Base-by-base conservation (phyloP, 2,797 vertebrate species). In the Craterocephalus amniculus region DNA sequence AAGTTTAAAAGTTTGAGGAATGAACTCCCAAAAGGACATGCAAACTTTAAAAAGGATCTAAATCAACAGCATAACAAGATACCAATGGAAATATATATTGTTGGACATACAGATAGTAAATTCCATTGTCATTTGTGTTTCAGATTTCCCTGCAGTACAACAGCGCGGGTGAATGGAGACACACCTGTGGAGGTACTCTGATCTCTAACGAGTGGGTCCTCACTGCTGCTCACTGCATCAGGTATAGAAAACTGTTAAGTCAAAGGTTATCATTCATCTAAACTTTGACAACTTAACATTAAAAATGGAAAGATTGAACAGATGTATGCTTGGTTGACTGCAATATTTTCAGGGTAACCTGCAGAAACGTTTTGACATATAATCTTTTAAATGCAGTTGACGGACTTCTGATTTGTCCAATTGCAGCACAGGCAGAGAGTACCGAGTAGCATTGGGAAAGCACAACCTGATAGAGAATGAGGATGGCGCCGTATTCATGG, bases 131-230 rank as follows among this genome's bases (percentile, higher is more conserved):
- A 0, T 58, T 43, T 34, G 0, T 69, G 20, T 81, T 81, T 63
- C 70, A 98, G 96, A 93, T 92, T 72, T 98, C 96, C 63, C 94
- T 96, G 66, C 96, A 97, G 63, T 95, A 94, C 84, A 63, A 10
- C 11, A 90, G 58, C 1, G 9, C 57, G 0, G 92, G 91, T 0
- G 52, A 48, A 4, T 97, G 96, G 96, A 20, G 0, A 22, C 96
- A 97, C 88, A 96, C 94, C 69, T 98, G 96, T 0, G 95, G 96
- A 63, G 96, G 95, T 8, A 94, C 91, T 40, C 93, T 96, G 81
- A 94, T 97, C 58, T 88, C 91, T 24, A 26, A 82, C 9, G 90
- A 92, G 78, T 98, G 96, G 97, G 96, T 97, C 32, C 36, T 97
- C 77, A 97, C 96, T n/a, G 91, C 91, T 67, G 91, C 91, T 76